phyloP scores from a whole-genome alignment of 2,797 vertebrate genomes.

The Protonibea diacanthus region DNA sequence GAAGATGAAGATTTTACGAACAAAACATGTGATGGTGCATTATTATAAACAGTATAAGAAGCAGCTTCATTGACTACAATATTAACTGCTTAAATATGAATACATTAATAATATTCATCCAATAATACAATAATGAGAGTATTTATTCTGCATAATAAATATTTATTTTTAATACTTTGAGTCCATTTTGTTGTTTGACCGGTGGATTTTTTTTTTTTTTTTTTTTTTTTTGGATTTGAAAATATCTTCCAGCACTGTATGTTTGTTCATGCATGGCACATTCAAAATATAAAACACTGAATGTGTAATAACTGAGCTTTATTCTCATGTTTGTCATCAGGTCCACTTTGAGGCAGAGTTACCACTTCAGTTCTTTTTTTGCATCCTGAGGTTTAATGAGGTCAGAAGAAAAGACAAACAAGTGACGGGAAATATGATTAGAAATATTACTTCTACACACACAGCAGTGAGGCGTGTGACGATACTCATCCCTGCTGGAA shows the following conservation, averaged over 20 bases:
- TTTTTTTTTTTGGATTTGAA: no score
- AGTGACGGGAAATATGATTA: background rate
- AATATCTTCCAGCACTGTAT: background rate
- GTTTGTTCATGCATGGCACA: no score
- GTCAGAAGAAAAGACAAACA: background rate
- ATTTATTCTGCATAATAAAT: background rate
- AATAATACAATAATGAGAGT: background rate
- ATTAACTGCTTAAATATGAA: background rate
- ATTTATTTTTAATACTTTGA: background rate
- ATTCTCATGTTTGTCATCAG: background rate
- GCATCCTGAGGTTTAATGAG: background rate
- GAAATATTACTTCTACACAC: background rate
- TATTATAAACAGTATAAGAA: background rate
- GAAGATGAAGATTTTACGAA: background rate
- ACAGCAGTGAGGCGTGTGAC: background rate
- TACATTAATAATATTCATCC: background rate
- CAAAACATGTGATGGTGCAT: background rate
- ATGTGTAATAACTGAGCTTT: background rate
- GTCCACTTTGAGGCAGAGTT: background rate
- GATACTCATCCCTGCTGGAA: background rate
- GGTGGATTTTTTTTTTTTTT: background rate
- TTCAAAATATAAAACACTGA: background rate
- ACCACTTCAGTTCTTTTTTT: background rate
- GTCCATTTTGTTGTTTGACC: background rate
- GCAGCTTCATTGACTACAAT: background rate